These are phyloP conservation scores for Nettapus auritus DNA, from an alignment of 2,113 vertebrate species.

Conservation along the genomic window DNA sequence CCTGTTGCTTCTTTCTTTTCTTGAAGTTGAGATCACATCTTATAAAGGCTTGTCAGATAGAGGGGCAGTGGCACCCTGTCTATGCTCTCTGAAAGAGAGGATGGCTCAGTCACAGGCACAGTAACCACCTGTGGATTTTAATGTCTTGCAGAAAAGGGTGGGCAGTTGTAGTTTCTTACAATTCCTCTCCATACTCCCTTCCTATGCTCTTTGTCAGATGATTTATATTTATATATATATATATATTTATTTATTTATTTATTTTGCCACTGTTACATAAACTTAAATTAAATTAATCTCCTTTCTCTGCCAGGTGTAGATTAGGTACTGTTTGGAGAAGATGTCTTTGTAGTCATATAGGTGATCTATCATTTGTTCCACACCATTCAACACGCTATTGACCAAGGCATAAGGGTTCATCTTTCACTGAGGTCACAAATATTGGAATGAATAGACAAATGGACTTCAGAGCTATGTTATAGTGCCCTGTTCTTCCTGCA, in stretches of 20 bases:
- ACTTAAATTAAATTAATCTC: background rate
- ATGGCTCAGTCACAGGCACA: background rate
- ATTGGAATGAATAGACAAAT: background rate
- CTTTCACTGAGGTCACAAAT: background rate
- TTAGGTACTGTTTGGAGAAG: background rate
- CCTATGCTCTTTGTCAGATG: background rate
- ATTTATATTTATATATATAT: no score
- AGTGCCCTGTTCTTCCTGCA: background rate
- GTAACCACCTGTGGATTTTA: background rate
- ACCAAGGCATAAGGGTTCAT: background rate
- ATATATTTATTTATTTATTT: no score
- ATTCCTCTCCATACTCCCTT: background rate
- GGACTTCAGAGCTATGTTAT: background rate
- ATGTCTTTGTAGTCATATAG: background rate
- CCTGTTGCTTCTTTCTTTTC: background rate
- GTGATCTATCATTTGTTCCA: conserved; percentile 9
- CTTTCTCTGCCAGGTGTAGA: background rate
- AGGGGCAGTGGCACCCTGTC: background rate
- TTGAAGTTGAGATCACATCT: background rate
- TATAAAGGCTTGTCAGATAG: background rate
- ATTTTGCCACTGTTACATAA: background rate
- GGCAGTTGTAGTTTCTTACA: background rate
- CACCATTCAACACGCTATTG: background rate
- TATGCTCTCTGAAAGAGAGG: background rate
- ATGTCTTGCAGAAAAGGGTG: background rate